phyloP scores from a whole-genome alignment of 35 echinoderm and acorn worm species.

The Ophiothrix spiculata region DNA sequence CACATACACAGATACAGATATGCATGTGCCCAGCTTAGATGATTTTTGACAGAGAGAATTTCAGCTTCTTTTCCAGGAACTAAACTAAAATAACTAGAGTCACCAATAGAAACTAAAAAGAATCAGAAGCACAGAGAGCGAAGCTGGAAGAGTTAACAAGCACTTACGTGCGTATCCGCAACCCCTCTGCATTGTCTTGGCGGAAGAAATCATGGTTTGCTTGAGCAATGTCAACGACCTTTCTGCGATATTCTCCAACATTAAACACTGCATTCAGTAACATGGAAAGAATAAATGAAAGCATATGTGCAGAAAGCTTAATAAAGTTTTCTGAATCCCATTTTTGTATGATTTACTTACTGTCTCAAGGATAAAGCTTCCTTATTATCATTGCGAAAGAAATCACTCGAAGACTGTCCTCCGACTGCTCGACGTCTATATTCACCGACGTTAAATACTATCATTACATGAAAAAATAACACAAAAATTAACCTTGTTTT shows the following conservation, averaged over 20 bases:
- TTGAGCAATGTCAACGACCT: conserved; percentile 7
- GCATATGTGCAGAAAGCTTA: neutral
- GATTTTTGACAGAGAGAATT: no score
- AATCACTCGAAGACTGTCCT: conserved; percentile 64
- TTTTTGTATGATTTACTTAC: conserved; percentile 66
- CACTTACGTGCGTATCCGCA: conserved; percentile 58
- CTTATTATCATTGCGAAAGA: conserved; percentile 79
- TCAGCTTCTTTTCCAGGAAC: no score
- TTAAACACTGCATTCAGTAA: conserved; percentile 55
- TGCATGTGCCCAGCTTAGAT: no score
- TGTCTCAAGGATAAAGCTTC: conserved; percentile 67
- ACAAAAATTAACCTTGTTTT: no score
- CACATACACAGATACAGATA: no score
- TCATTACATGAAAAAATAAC: no score
- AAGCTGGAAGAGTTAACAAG: neutral
- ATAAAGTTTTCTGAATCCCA: neutral
- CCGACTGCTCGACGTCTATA: conserved; percentile 81
- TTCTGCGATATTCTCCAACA: conserved; percentile 68
- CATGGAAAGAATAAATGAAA: conserved; percentile 30
- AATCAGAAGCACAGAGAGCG: no score
- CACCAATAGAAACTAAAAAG: no score
- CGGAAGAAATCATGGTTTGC: conserved; percentile 58
- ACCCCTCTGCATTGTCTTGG: conserved; percentile 48
- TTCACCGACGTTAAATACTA: conserved; percentile 99
- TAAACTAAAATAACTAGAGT: no score